These are phyloP conservation scores for Drosophila setosimentum DNA, from an alignment of 2,888 invertebrate species.

Conservation along the genomic window DNA sequence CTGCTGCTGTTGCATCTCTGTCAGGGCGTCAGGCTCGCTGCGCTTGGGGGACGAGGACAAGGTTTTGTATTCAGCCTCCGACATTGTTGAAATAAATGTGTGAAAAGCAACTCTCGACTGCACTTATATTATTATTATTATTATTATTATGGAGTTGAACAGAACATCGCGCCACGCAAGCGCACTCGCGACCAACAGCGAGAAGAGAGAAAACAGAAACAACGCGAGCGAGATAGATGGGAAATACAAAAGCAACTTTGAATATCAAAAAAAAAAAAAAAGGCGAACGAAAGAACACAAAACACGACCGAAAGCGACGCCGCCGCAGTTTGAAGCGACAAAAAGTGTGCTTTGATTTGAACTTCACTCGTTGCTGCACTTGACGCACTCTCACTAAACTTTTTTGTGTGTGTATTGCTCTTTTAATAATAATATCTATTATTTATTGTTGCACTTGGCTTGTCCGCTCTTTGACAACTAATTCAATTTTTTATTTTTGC, in stretches of 20 bases:
- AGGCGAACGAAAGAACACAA: constrained; percentile 47
- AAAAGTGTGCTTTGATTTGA: constrained; percentile 58
- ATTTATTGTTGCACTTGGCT: constrained; percentile 40
- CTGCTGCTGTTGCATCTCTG: constrained; percentile 49
- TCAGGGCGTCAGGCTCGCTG: constrained; percentile 47
- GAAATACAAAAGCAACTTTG: constrained; percentile 46
- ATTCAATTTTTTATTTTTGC: constrained; percentile 27
- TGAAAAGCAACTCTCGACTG: constrained; percentile 26
- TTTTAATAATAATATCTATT: constrained; percentile 8
- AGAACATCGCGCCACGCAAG: constrained; percentile 69
- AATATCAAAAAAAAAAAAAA: constrained; percentile 42
- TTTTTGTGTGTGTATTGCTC: neutral
- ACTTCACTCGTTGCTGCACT: constrained; percentile 51
- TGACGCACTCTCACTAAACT: constrained; percentile 22
- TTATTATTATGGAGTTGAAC: constrained; percentile 28
- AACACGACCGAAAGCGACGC: constrained; percentile 52
- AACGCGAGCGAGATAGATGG: constrained; percentile 3
- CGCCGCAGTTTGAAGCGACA: constrained; percentile 51
- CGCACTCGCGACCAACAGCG: constrained; percentile 44
- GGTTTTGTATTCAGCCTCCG: constrained; percentile 69
- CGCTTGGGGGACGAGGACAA: constrained; percentile 57
- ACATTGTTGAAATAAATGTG: constrained; percentile 53
- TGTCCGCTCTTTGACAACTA: constrained; percentile 34
- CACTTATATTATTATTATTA: constrained; percentile 20
- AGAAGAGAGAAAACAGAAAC: neutral